phyloP scores from a whole-genome alignment of 1,140 invertebrate species.

The Musca domestica region DNA sequence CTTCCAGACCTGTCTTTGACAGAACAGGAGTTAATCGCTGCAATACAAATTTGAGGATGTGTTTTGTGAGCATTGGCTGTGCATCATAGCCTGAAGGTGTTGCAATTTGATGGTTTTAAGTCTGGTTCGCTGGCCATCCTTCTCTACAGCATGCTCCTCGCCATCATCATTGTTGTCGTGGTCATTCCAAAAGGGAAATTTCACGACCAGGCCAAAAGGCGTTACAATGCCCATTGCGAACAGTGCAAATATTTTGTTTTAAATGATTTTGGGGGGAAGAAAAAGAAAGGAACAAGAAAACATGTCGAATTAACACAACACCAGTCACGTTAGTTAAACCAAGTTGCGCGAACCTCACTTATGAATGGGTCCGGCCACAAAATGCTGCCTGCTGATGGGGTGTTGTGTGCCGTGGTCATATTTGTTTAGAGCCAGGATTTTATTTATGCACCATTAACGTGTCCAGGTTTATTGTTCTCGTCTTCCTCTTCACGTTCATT shows the following conservation, averaged over 20 bases:
- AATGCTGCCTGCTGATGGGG: neutral
- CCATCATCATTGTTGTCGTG: neutral
- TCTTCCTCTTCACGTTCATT: no score
- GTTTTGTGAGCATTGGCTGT: constrained; percentile 28
- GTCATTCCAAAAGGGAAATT: constrained; percentile 9
- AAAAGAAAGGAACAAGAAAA: constrained; percentile 29
- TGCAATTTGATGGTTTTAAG: constrained; percentile 54
- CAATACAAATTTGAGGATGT: constrained; percentile 10
- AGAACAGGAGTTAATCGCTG: constrained; percentile 16
- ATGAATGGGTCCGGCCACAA: neutral
- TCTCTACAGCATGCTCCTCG: neutral
- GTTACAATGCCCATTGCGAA: constrained; percentile 28
- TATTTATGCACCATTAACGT: constrained; percentile 14
- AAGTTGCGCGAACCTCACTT: neutral
- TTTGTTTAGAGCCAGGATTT: constrained; percentile 12
- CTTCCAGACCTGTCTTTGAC: neutral
- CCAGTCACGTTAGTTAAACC: constrained; percentile 15
- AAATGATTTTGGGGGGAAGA: constrained; percentile 41
- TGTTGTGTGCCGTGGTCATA: constrained; percentile 13
- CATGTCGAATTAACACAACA: constrained; percentile 53
- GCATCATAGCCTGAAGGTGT: constrained; percentile 43
- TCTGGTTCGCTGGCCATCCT: constrained; percentile 37
- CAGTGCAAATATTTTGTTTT: constrained; percentile 51
- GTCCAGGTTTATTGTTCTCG: no score
- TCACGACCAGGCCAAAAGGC: constrained; percentile 25